These are phyloP conservation scores for Sphaeridia pumilis DNA, from an alignment of 2,888 invertebrate genomes.

Conservation along the genomic window DNA sequence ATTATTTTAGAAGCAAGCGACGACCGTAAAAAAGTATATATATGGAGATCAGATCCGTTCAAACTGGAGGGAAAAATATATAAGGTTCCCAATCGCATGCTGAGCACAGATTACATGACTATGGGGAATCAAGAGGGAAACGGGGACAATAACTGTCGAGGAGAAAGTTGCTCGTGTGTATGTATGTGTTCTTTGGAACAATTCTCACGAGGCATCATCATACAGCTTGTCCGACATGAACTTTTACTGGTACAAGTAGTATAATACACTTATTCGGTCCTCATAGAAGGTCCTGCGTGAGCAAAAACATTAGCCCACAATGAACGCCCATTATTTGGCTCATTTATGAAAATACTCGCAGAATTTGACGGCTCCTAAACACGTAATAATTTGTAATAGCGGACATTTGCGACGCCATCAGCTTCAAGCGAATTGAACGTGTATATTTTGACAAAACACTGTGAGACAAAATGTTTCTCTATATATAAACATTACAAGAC, in stretches of 20 bases:
- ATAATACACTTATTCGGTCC: too few relatives aligned
- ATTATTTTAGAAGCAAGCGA: too few relatives aligned
- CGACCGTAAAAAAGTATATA: too few relatives aligned
- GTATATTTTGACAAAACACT: too few relatives aligned
- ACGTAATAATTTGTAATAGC: not conserved
- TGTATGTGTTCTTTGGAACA: not conserved
- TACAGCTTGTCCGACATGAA: too few relatives aligned
- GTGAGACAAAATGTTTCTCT: too few relatives aligned
- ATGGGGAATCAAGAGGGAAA: not conserved
- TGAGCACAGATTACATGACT: not conserved
- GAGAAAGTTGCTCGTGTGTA: not conserved
- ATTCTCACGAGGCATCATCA: not conserved
- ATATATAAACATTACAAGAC: too few relatives aligned
- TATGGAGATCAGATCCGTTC: too few relatives aligned
- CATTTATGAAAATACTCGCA: not conserved
- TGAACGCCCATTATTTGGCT: not conserved
- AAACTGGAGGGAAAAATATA: not conserved
- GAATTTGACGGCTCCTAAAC: not conserved
- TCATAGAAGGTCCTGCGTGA: too few relatives aligned
- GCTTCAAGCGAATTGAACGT: too few relatives aligned
- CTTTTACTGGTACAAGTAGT: too few relatives aligned
- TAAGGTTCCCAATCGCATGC: not conserved
- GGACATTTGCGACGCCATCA: too few relatives aligned
- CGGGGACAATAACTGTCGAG: not conserved
- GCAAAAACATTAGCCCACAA: not conserved